A percentile compares a stretch with the other conserved stretches of the same genome.
Conservation (phyloP, 2,797 vertebrate genomes). For the Chiroxiphia lanceolata region DNA sequence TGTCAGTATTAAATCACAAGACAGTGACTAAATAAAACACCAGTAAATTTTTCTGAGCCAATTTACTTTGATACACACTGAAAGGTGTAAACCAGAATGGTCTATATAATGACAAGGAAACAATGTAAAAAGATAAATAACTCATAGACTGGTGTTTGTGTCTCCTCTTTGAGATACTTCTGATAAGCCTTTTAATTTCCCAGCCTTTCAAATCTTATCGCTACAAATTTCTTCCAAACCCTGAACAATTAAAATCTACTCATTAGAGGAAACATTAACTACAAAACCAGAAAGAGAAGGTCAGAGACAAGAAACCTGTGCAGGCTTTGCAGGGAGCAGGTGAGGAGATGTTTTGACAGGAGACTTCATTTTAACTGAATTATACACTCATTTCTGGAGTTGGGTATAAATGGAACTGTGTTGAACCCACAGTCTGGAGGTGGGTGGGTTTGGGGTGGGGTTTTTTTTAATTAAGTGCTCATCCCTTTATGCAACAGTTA, state of each 20-base stretch:
- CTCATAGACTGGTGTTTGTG: background rate
- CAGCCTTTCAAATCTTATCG: background rate
- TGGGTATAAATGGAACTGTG: background rate
- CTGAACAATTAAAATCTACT: background rate
- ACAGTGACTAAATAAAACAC: background rate
- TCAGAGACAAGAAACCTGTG: background rate
- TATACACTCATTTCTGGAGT: rapidly evolving
- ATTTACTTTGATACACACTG: rapidly evolving
- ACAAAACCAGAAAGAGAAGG: background rate
- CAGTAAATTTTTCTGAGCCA: background rate
- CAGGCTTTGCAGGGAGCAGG: background rate
- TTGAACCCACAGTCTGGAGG: background rate
- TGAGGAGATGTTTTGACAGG: background rate
- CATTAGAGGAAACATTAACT: background rate
- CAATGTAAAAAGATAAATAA: background rate
- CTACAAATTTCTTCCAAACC: background rate
- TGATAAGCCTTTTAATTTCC: background rate
- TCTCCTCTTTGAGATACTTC: background rate
- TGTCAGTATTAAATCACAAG: background rate
- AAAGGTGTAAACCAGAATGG: background rate
- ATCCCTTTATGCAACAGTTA: background rate
- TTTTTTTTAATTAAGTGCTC: background rate
- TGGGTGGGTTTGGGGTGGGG: background rate
- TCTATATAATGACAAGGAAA: background rate
- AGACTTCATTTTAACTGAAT: background rate